These are phyloP conservation scores for Oligia fasciuncula DNA, from an alignment of 2,888 invertebrate genomes.

Conservation along the genomic window DNA sequence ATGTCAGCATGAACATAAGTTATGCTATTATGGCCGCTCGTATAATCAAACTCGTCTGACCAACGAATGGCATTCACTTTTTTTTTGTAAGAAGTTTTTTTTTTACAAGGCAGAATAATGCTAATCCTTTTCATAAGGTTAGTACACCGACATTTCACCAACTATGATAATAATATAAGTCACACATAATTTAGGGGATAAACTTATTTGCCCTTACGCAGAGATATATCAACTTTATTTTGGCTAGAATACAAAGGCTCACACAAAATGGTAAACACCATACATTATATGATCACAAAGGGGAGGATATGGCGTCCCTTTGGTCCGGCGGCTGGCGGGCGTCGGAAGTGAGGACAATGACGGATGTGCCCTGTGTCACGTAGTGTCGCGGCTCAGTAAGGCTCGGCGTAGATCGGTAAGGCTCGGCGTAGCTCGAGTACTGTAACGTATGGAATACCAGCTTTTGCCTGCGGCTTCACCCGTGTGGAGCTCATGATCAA, in stretches of 20 bases:
- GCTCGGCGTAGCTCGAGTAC: too few relatives aligned
- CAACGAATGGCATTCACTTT: not conserved
- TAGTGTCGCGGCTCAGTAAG: not conserved
- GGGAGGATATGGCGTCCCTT: slow-evolving; percentile 43
- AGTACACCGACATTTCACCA: not conserved
- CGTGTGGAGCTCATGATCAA: not conserved
- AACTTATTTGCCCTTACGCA: not conserved
- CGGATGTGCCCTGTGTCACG: slow-evolving; percentile 22
- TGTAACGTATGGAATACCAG: not conserved
- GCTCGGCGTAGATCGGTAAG: not conserved
- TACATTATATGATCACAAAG: slow-evolving; percentile 48
- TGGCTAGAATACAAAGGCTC: slow-evolving; percentile 11
- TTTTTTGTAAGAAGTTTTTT: not conserved
- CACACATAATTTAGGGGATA: not conserved
- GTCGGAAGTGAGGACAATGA: slow-evolving; percentile 43
- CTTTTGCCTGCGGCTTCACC: not conserved
- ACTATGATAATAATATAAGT: not conserved
- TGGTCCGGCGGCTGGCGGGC: not conserved
- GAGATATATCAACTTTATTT: slow-evolving; percentile 34
- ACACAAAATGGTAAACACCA: slow-evolving; percentile 32
- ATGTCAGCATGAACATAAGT: not conserved
- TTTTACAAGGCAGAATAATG: not conserved
- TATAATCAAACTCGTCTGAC: not conserved
- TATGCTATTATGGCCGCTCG: not conserved
- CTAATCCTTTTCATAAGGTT: not conserved